Evolutionary conservation across 2,797 vertebrate species (phyloP).

Genomic region (Pseudocheirus occidentalis): DNA sequence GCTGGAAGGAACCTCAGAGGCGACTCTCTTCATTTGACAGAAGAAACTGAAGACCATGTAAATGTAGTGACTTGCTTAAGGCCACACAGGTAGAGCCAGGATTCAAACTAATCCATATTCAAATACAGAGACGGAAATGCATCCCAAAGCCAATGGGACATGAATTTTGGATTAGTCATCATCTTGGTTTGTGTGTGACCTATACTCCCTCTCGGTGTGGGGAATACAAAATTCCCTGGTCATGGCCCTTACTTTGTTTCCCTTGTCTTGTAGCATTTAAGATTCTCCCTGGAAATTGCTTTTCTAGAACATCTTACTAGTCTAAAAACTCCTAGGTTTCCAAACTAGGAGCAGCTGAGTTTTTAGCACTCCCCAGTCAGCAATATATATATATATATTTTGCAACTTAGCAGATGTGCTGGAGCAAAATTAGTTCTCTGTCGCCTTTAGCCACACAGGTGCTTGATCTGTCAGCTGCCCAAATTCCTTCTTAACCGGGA

Average conservation of each 20-base stretch:
- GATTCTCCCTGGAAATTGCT: background rate
- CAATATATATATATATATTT: background rate
- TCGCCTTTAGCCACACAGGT: slow-evolving; percentile 5
- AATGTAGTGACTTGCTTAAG: background rate
- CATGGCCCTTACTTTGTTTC: background rate
- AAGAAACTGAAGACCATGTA: no score
- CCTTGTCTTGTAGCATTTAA: background rate
- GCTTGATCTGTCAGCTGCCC: background rate
- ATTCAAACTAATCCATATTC: background rate
- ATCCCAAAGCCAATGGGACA: background rate
- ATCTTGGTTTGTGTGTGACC: background rate
- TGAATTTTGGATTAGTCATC: background rate
- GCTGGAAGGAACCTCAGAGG: background rate
- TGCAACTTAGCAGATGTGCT: background rate
- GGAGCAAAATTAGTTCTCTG: background rate
- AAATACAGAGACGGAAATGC: background rate
- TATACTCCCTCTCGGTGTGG: background rate
- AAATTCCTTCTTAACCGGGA: background rate
- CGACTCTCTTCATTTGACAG: background rate
- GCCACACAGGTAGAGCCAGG: background rate
- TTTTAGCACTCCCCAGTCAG: background rate
- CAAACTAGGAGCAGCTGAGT: background rate
- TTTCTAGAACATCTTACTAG: background rate
- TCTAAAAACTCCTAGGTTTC: background rate
- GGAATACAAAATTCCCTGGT: background rate